These are phyloP conservation scores for Pogonus chalceus DNA, from an alignment of 1,140 invertebrate genomes.

Conservation along the genomic window DNA sequence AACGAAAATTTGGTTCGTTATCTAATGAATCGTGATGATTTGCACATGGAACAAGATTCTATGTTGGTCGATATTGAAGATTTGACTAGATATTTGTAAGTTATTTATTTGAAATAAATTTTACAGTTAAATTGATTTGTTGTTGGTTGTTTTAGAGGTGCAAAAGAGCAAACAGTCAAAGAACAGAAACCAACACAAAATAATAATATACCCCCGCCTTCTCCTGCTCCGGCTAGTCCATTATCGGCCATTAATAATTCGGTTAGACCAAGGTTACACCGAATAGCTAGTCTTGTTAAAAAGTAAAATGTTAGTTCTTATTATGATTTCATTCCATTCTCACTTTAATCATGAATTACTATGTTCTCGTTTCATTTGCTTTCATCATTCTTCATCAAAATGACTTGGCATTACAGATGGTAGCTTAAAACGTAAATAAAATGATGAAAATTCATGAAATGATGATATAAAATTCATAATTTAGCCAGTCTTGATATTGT, in stretches of 20 bases:
- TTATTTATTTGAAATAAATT: slow-evolving; percentile 18
- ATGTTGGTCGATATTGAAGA: slow-evolving; percentile 96
- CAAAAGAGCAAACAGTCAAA: slow-evolving; percentile 38
- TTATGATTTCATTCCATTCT: slow-evolving; percentile 4
- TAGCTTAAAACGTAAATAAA: too few relatives aligned
- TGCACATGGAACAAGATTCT: slow-evolving; percentile 95
- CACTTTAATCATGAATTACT: slow-evolving; percentile 8
- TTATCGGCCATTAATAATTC: slow-evolving; percentile 28
- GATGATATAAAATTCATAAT: too few relatives aligned
- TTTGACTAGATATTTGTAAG: slow-evolving; percentile 82
- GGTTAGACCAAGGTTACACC: slow-evolving; percentile 34
- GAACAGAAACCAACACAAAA: slow-evolving; percentile 32
- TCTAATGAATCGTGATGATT: slow-evolving; percentile 79
- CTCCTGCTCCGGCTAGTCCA: slow-evolving; percentile 30
- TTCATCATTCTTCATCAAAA: slow-evolving; percentile 8
- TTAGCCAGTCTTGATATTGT: too few relatives aligned
- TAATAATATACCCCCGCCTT: slow-evolving; percentile 27
- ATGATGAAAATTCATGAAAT: too few relatives aligned
- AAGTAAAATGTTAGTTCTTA: slow-evolving; percentile 31
- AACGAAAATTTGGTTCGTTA: slow-evolving; percentile 83
- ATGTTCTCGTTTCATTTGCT: slow-evolving; percentile 2
- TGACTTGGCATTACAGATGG: too few relatives aligned
- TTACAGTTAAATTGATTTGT: background rate
- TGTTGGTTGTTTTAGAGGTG: slow-evolving; percentile 32
- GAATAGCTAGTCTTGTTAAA: slow-evolving; percentile 38